Evolutionary conservation across 1,140 invertebrate species (phyloP), one percentile per base, ranked within the genome.

Genomic region (Scaptomyza pallida): DNA sequence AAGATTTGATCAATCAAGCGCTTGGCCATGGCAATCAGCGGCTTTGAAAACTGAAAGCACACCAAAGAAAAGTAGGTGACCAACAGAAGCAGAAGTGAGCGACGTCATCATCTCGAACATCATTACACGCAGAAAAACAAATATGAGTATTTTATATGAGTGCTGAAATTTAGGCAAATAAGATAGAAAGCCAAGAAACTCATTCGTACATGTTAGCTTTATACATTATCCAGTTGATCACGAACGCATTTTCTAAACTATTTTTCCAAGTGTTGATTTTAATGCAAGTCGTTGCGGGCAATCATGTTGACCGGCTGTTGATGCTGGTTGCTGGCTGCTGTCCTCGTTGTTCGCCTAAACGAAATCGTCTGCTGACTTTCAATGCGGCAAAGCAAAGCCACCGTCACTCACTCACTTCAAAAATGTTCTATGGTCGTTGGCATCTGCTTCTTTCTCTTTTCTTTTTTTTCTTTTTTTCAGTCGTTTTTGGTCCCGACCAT

Each of bases 301-400:
- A 79, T 79, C 76, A 79, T 67, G 45, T 23, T 52, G 23, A 19
- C 10, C 59, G 21, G 44, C 37, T 26, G 23, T 4, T 21, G 21
- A 2, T 26, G 19, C 33, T 23, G 23, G 56, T 43, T 33, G 37
- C 33, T 33, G 33, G 15, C 19, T 37, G 12, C 33, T 37, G 59
- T 54, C 72, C 50, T 71, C 68, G 65, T 70, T 77, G 69, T 37
- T 55, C 60, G 70, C 74, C 67, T 83, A 82, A 82, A 82, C 78
- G 75, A 82, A 82, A 83, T 83, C 75, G 81, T 86, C 81, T 86
- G 79, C 70, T 26, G 71, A 78, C 78, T 83, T 82, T 78, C 78
- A 83, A 78, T 82, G 78, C 59, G n/a, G n/a, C n/a, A n/a, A 69
- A 45, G 33, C 57, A 55, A 69, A 45, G 23, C 62, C 55, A 57